Conservation (phyloP, 2,113 vertebrate genomes). For the Gobio gobio region DNA sequence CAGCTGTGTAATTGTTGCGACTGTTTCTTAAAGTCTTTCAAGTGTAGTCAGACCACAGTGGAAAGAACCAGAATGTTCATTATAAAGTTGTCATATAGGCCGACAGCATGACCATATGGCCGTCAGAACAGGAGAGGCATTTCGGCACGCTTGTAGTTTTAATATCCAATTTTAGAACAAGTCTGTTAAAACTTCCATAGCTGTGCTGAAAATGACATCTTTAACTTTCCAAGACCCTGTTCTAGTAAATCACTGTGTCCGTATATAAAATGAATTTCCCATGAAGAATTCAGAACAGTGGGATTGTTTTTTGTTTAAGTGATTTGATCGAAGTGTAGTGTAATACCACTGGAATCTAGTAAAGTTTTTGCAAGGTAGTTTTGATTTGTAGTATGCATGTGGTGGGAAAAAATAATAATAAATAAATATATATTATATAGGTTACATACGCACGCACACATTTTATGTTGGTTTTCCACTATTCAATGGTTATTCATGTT, state of each 20-base stretch:
- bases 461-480: neutral
- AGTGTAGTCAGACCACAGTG: constrained; percentile 12
- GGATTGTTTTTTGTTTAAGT: neutral
- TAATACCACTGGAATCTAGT: neutral
- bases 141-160: constrained; percentile 16
- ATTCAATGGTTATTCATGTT: neutral
- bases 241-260: neutral
- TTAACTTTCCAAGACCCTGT: neutral
- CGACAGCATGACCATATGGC: constrained; percentile 15
- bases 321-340: neutral
- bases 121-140: constrained; percentile 19
- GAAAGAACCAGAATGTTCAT: neutral
- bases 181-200: constrained; percentile 29
- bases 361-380: neutral
- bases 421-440: too few relatives aligned
- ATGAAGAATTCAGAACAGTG: neutral
- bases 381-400: neutral
- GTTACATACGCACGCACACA: too few relatives aligned
- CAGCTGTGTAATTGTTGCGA: constrained; percentile 24
- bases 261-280: neutral
- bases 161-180: constrained; percentile 22
- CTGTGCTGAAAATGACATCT: constrained; percentile 13
- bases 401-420: neutral
- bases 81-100: constrained; percentile 24
- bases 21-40: neutral